A percentile compares a stretch with the other conserved stretches of the same genome.
These are phyloP conservation scores for Selenia dentaria DNA, from an alignment of 2,888 invertebrate species.

Conservation along the genomic window DNA sequence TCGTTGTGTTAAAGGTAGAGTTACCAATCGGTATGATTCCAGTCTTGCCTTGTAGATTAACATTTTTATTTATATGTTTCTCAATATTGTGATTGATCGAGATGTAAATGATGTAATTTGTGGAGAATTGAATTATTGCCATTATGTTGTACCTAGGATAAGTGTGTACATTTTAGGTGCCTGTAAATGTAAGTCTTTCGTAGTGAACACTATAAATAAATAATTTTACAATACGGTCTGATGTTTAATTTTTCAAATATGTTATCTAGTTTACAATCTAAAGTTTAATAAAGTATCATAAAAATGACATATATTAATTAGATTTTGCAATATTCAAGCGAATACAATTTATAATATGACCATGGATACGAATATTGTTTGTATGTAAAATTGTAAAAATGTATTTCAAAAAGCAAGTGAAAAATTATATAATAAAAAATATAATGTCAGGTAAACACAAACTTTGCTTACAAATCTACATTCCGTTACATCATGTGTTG, in stretches of 20 bases:
- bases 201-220: slow-evolving; percentile 68
- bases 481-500: slow-evolving; percentile 48
- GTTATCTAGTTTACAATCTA: too few species aligned
- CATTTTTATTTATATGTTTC: slow-evolving; percentile 70
- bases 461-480: too few species aligned
- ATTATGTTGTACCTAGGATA: slow-evolving; percentile 80
- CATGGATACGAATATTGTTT: too few species aligned
- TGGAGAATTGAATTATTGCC: slow-evolving; percentile 75
- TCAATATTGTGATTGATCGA: slow-evolving; percentile 60
- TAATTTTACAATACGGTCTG: slow-evolving; percentile 45
- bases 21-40: slow-evolving; percentile 57
- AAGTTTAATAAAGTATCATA: too few species aligned
- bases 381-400: too few species aligned
- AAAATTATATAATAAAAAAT: too few species aligned
- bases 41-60: slow-evolving; percentile 68
- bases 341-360: too few species aligned
- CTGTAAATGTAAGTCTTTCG: slow-evolving; percentile 74
- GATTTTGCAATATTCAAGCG: too few species aligned
- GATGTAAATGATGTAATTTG: slow-evolving; percentile 52
- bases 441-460: too few species aligned
- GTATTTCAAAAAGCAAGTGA: too few species aligned
- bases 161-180: slow-evolving; percentile 82
- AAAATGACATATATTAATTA: too few species aligned
- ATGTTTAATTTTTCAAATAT: slow-evolving; percentile 23
- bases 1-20: slow-evolving; percentile 54